Evolutionary conservation across 2,888 invertebrate species (phyloP).

Genomic region (Athrips mouffetella): DNA sequence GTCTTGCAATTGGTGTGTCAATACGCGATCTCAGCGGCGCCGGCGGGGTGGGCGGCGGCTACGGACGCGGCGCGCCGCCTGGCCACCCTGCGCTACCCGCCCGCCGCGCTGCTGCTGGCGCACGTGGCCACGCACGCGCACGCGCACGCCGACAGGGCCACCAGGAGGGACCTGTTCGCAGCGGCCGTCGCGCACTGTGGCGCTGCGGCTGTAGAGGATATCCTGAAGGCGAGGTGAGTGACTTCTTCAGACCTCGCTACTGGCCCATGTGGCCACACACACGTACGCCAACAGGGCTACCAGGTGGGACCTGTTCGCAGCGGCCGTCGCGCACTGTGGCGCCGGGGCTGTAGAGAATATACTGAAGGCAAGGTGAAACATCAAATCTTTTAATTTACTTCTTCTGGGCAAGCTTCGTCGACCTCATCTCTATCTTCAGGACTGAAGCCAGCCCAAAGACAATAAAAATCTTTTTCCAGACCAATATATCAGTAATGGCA

Average conservation of each 20-base stretch:
- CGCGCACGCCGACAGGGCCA: constrained; percentile 43
- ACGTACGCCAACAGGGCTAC: constrained; percentile 44
- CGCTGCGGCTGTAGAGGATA: constrained; percentile 31
- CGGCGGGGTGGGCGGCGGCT: constrained; percentile 38
- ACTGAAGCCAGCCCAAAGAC: too few relatives aligned
- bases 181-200: constrained; percentile 43
- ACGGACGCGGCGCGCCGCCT: constrained; percentile 42
- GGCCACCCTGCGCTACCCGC: constrained; percentile 42
- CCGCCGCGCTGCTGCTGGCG: constrained; percentile 39
- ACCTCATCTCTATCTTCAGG: too few relatives aligned
- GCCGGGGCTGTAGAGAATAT: too few relatives aligned
- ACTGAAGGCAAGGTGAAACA: too few relatives aligned
- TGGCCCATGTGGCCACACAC: constrained; percentile 39
- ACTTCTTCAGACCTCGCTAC: too few relatives aligned
- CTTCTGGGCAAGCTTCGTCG: too few relatives aligned
- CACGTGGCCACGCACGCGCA: constrained; percentile 37
- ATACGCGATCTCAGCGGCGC: constrained; percentile 35
- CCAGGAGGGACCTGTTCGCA: constrained; percentile 43
- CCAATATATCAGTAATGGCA: too few relatives aligned
- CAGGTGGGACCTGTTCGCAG: constrained; percentile 45
- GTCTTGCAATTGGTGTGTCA: constrained; percentile 47
- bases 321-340: too few relatives aligned
- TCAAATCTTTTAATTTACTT: too few relatives aligned
- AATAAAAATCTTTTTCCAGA: too few relatives aligned
- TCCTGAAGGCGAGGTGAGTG: constrained; percentile 41